Percentiles rank a stretch among this genome's conserved stretches.
Conservation (phyloP, 1,140 invertebrate genomes). For the Drosophila ambigua region DNA sequence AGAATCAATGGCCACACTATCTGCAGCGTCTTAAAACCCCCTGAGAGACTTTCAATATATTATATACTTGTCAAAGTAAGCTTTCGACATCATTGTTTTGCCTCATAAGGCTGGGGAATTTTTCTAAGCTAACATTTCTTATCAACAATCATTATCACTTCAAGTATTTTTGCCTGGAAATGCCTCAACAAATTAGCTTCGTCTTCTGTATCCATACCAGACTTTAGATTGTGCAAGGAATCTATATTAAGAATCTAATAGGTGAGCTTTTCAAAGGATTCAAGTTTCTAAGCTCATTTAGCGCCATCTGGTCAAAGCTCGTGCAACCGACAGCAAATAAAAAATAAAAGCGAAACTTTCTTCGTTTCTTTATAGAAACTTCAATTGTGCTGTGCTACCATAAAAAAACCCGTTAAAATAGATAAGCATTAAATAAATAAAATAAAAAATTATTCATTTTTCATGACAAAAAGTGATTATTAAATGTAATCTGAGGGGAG, state of each 20-base stretch:
- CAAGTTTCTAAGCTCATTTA: conserved; percentile 42
- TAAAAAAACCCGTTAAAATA: conserved; percentile 36
- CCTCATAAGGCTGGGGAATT: too few species aligned
- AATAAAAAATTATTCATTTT: conserved; percentile 32
- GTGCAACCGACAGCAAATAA: conserved; percentile 9
- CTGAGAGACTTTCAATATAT: too few species aligned
- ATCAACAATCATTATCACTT: not conserved
- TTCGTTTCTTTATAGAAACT: conserved; percentile 49
- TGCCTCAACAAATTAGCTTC: conserved; percentile 1
- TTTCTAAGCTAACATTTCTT: not conserved
- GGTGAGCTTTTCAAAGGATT: conserved; percentile 45
- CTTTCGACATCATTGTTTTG: too few species aligned
- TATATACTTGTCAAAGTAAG: not conserved
- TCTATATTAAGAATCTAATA: conserved; percentile 41
- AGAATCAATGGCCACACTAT: too few species aligned
- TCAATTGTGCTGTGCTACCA: conserved; percentile 11
- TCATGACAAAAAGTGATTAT: conserved; percentile 44
- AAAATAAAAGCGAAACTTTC: conserved; percentile 6
- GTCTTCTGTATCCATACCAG: not conserved
- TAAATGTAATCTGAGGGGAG: conserved; percentile 35
- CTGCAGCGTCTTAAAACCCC: too few species aligned
- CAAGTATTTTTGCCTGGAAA: not conserved
- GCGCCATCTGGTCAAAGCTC: conserved; percentile 60
- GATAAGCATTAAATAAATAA: conserved; percentile 14
- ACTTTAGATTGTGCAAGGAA: too few species aligned